Percentiles rank a stretch among this genome's conserved stretches.
phyloP scores from a whole-genome alignment of 2,113 vertebrate species.

The Elachura formosa region DNA sequence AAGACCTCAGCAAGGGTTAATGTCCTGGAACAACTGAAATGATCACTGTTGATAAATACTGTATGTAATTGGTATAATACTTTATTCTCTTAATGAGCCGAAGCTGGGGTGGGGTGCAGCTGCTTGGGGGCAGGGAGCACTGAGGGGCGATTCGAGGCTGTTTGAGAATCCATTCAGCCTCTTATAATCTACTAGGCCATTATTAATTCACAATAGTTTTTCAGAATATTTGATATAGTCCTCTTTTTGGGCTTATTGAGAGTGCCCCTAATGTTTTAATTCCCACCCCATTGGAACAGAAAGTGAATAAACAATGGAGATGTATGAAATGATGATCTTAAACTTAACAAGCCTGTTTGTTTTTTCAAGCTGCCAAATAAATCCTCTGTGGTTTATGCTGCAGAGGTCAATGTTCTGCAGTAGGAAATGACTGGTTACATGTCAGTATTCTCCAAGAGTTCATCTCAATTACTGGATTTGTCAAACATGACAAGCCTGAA shows the following conservation, averaged over 20 bases:
- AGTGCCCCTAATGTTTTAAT: neutral
- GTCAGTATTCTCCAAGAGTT: constrained; percentile 60
- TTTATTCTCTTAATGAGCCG: neutral
- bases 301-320: neutral
- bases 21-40: neutral
- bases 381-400: constrained; percentile 14
- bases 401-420: constrained; percentile 29
- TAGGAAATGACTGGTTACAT: constrained; percentile 57
- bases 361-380: constrained; percentile 34
- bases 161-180: neutral
- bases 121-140: neutral
- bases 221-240: neutral
- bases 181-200: neutral
- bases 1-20: neutral
- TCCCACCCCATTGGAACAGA: neutral
- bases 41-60: neutral
- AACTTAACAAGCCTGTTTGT: constrained; percentile 15
- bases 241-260: neutral
- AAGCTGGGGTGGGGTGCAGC: neutral
- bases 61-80: neutral
- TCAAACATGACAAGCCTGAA: constrained; percentile 65
- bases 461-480: constrained; percentile 68
- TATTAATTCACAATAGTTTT: neutral
- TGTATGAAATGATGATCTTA: neutral
- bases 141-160: neutral